Conservation (phyloP, 2,888 invertebrate species). For the Ochropacha duplaris region DNA sequence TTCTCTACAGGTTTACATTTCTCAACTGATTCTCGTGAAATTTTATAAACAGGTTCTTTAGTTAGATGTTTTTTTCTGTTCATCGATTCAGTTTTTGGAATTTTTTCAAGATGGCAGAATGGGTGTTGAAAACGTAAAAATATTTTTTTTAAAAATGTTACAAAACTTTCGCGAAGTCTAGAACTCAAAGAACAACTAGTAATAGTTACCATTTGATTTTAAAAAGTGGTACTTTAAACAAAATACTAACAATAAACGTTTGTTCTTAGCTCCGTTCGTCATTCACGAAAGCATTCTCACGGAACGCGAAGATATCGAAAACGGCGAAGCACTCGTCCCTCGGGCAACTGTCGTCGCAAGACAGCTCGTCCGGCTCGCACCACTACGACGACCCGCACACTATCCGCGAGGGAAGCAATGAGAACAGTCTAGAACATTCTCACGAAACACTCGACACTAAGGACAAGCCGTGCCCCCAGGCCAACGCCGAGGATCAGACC, state of each 20-base stretch:
- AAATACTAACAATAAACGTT: slow-evolving; percentile 8
- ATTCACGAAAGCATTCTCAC: slow-evolving; percentile 98
- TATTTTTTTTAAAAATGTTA: too few species aligned
- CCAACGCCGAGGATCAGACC: slow-evolving; percentile 67
- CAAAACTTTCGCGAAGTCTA: too few species aligned
- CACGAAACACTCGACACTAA: slow-evolving; percentile 72
- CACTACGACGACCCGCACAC: slow-evolving; percentile 80
- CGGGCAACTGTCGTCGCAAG: slow-evolving; percentile 79
- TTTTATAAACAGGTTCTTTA: too few species aligned
- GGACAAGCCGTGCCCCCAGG: slow-evolving; percentile 60
- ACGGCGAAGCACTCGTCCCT: slow-evolving; percentile 82
- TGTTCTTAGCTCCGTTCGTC: slow-evolving; percentile 91
- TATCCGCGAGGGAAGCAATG: slow-evolving; percentile 79
- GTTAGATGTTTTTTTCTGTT: too few species aligned
- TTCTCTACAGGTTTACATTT: too few species aligned
- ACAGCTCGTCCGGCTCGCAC: slow-evolving; percentile 76
- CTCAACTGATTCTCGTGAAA: too few species aligned
- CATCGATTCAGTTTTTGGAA: too few species aligned
- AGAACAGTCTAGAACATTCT: slow-evolving; percentile 79
- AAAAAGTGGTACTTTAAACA: not conserved
- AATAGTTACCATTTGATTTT: too few species aligned
- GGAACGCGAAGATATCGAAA: slow-evolving; percentile 90
- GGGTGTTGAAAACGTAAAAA: too few species aligned
- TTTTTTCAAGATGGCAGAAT: too few species aligned
- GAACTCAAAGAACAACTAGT: too few species aligned